Conservation (phyloP, 2,888 invertebrate genomes). For the Sinodicranocentrus sp. region DNA sequence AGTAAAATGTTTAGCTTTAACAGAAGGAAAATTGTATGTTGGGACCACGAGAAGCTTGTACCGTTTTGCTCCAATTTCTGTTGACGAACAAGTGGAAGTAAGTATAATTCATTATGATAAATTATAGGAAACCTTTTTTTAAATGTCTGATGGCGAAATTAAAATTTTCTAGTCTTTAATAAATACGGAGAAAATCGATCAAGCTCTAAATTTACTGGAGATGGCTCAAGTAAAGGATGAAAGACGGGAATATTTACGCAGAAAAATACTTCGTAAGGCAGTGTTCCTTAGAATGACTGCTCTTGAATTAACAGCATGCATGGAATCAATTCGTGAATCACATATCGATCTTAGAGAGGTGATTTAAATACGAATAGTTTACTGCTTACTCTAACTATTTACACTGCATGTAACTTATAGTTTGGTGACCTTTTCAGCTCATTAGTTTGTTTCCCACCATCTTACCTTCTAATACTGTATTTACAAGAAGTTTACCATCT, state of each 20-base stretch:
- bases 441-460: constrained; percentile 80
- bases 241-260: constrained; percentile 60
- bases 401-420: no score
- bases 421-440: constrained; percentile 77
- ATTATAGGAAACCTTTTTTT: constrained; percentile 23
- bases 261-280: constrained; percentile 79
- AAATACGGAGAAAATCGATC: constrained; percentile 78
- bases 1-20: constrained; percentile 79
- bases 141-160: no score
- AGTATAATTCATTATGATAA: no score
- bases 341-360: constrained; percentile 79
- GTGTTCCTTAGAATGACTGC: constrained; percentile 80
- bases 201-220: constrained; percentile 80
- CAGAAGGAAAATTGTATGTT: constrained; percentile 80
- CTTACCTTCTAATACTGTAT: constrained; percentile 78
- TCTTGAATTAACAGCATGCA: constrained; percentile 79
- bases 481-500: constrained; percentile 79
- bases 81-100: constrained; percentile 80
- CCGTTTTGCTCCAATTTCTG: constrained; percentile 80
- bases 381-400: no score
- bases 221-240: constrained; percentile 77
- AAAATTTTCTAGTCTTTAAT: constrained; percentile 65
- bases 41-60: constrained; percentile 79
- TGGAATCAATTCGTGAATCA: constrained; percentile 78
- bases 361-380: background rate